These are phyloP conservation scores for Pteropus alecto DNA, from an alignment of 2,113 vertebrate genomes.

Conservation along the genomic window DNA sequence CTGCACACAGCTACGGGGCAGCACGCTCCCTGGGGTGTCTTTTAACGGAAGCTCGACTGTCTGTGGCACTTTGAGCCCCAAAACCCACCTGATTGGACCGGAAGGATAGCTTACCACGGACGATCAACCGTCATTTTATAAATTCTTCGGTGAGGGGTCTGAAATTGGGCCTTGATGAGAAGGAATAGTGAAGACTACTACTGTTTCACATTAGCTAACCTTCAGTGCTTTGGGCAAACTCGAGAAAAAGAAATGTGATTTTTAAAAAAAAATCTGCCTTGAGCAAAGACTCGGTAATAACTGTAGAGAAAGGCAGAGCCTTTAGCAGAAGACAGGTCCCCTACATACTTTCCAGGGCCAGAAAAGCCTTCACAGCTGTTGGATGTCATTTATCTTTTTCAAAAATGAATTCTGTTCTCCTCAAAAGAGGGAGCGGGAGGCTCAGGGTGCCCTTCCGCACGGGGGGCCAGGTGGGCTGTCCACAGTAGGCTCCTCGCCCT, in stretches of 20 bases:
- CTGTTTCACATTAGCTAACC: not conserved
- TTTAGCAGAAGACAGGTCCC: not conserved
- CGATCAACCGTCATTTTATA: not conserved
- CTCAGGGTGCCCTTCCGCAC: not conserved
- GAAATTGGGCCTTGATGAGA: not conserved
- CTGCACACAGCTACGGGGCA: not conserved
- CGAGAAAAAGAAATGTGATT: not conserved
- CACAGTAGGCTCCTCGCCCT: not conserved
- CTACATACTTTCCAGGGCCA: not conserved
- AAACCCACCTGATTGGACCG: not conserved
- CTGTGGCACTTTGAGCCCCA: not conserved
- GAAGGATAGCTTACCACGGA: not conserved
- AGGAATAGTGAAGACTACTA: rapidly evolving
- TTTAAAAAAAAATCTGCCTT: not conserved
- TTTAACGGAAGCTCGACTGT: not conserved
- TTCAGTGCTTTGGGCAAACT: not conserved
- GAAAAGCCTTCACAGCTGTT: not conserved
- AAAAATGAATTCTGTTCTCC: not conserved
- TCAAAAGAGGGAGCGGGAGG: not conserved
- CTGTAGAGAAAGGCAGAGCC: no score
- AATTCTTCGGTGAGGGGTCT: not conserved
- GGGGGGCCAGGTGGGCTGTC: not conserved
- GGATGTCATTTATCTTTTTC: not conserved
- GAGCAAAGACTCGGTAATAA: not conserved
- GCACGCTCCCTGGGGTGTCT: not conserved